Evolutionary conservation across 2,113 vertebrate species (phyloP).

Genomic region (Ailurus styani): DNA sequence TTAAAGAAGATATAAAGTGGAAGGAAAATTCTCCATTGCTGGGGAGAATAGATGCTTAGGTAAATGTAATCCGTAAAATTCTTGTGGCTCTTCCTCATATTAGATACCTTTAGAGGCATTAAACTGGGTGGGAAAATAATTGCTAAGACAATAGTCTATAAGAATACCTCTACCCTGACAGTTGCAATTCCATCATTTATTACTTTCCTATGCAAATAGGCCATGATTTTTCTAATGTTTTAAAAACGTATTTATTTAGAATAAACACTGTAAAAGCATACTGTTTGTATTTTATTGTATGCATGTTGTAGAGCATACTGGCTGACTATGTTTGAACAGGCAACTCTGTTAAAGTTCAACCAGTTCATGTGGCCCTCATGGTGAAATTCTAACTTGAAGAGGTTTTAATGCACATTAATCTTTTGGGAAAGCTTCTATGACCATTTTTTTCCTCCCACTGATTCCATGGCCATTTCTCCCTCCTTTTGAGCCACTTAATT

Average conservation of each 20-base stretch:
- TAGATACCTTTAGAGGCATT: background rate
- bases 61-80: background rate
- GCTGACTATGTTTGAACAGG: background rate
- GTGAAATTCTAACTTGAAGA: background rate
- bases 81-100: background rate
- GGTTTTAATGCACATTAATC: background rate
- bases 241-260: background rate
- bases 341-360: background rate
- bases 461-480: background rate
- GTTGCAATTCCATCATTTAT: background rate
- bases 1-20: background rate
- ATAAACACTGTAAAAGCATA: background rate
- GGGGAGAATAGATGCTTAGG: background rate
- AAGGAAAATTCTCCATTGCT: background rate
- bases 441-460: background rate
- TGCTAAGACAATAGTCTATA: background rate
- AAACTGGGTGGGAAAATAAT: background rate
- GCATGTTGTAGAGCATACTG: background rate
- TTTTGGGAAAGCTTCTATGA: background rate
- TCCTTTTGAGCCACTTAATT: background rate
- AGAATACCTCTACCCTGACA: background rate
- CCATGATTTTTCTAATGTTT: background rate
- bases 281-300: no score
- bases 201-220: background rate
- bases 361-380: background rate